These are phyloP conservation scores for Ursus arctos DNA, from an alignment of 2,113 vertebrate species.

Conservation along the genomic window DNA sequence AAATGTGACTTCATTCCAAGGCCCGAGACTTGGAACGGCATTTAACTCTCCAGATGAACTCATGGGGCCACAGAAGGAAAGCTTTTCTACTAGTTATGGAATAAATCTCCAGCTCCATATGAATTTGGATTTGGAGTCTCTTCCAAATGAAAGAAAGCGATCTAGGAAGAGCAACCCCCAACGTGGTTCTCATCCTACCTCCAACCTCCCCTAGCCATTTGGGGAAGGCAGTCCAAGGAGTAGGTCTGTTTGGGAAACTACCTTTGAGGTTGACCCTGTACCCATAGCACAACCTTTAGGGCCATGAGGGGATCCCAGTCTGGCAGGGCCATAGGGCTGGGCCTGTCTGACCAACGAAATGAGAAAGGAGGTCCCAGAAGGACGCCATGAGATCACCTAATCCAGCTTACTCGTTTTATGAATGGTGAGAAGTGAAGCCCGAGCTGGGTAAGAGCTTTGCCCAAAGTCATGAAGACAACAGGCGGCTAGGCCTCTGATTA, in stretches of 20 bases:
- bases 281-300: not conserved
- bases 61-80: not conserved
- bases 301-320: not conserved
- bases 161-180: not conserved
- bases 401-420: not conserved
- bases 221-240: not conserved
- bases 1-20: not conserved
- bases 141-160: not conserved
- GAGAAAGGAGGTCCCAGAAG: not conserved
- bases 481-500: rapidly evolving
- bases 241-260: not conserved
- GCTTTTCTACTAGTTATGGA: not conserved
- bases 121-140: not conserved
- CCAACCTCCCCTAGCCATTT: not conserved
- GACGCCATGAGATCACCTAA: not conserved
- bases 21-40: not conserved
- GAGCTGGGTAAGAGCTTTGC: not conserved
- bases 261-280: not conserved
- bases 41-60: not conserved
- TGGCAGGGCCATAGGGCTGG: not conserved
- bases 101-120: not conserved
- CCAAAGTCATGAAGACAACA: rapidly evolving
- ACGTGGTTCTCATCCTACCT: not conserved
- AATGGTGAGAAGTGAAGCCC: not conserved
- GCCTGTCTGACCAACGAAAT: not conserved